Percentiles rank a stretch among this genome's conserved stretches.
Evolutionary conservation across 1,140 invertebrate genomes (phyloP).

Genomic region (Drosophila arawakana): DNA sequence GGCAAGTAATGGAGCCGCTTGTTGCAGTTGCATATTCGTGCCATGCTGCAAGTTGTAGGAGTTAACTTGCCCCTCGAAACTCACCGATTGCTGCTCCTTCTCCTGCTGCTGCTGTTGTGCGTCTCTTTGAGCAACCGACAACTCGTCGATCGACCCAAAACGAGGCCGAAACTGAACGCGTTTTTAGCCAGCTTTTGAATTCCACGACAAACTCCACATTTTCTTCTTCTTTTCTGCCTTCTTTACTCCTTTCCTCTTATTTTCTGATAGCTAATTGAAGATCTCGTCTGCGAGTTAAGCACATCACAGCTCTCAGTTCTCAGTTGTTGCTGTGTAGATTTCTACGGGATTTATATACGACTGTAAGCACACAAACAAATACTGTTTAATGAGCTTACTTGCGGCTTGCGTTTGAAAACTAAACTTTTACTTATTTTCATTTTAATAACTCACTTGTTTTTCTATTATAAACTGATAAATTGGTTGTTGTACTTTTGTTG

Average conservation of each 20-base stretch:
- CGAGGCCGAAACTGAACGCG: slow-evolving; percentile 47
- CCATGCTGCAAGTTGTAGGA: slow-evolving; percentile 67
- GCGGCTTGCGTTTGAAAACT: background rate
- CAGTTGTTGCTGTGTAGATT: slow-evolving; percentile 24
- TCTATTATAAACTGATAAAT: no score
- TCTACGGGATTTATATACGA: slow-evolving; percentile 51
- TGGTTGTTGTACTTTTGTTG: no score
- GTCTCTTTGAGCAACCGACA: slow-evolving; percentile 49
- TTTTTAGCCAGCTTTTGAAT: slow-evolving; percentile 63
- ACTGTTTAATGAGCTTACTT: slow-evolving; percentile 51
- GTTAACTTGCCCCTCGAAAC: slow-evolving; percentile 17
- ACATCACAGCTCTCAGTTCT: slow-evolving; percentile 39
- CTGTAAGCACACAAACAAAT: background rate
- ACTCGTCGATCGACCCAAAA: slow-evolving; percentile 44
- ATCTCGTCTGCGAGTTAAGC: slow-evolving; percentile 67
- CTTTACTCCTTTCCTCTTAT: slow-evolving; percentile 5
- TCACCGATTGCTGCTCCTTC: background rate
- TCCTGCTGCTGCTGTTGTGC: slow-evolving; percentile 20
- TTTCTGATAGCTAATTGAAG: slow-evolving; percentile 75
- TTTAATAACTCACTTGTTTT: no score
- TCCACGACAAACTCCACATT: slow-evolving; percentile 52
- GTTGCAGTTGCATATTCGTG: slow-evolving; percentile 46
- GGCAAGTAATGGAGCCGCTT: slow-evolving; percentile 67
- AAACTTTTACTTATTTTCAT: no score
- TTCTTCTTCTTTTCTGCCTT: background rate